These are phyloP conservation scores for Leiothrix lutea DNA, from an alignment of 2,113 vertebrate genomes.

Conservation along the genomic window DNA sequence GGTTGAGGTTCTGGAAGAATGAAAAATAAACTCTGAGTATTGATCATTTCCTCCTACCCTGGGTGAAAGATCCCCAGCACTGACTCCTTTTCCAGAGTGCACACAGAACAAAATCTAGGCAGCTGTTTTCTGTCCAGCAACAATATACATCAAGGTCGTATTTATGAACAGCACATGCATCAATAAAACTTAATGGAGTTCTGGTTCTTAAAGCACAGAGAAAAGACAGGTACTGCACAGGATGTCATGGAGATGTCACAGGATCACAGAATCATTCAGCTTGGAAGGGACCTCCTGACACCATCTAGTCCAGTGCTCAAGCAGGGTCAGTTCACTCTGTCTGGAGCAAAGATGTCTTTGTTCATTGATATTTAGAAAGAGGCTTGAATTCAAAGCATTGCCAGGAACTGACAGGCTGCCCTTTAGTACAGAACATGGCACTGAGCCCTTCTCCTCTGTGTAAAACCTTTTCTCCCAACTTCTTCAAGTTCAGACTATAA, in stretches of 20 bases:
- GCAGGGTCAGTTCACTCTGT: not conserved
- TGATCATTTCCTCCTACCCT: not conserved
- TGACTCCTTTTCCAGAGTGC: not conserved
- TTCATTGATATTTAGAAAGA: not conserved
- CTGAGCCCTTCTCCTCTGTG: not conserved
- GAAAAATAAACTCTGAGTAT: not conserved
- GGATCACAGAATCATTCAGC: not conserved
- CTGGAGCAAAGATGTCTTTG: not conserved
- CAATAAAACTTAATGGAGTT: not conserved
- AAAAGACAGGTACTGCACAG: not conserved
- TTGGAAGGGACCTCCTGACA: not conserved
- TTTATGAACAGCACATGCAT: not conserved
- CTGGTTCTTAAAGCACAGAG: not conserved
- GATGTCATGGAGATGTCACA: not conserved
- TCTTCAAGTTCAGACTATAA: not conserved
- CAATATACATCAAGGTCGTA: accelerated
- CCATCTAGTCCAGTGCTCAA: not conserved
- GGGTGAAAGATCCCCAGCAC: not conserved
- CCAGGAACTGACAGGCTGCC: not conserved
- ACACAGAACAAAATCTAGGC: not conserved
- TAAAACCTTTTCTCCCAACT: not conserved
- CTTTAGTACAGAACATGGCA: not conserved
- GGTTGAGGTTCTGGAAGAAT: not conserved
- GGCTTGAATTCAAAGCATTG: not conserved
- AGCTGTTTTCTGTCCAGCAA: not conserved